Base-by-base conservation (phyloP, 2,113 vertebrate species). In the Cheilinus undulatus region DNA sequence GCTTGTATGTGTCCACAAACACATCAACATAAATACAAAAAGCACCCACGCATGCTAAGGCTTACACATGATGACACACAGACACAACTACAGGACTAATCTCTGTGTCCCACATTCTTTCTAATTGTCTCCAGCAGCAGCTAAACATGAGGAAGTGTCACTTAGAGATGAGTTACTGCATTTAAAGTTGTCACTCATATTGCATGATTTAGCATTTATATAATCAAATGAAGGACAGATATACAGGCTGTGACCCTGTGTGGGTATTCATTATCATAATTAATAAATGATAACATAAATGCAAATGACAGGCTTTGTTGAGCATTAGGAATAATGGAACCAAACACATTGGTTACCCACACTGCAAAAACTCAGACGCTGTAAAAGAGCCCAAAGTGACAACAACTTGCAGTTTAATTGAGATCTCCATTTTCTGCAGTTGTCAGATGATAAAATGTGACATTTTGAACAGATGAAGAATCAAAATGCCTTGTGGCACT, bases 231-330 rank as follows among this genome's bases (percentile, higher is more conserved):
- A 62, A 17, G 38, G 20, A 49, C 36, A 53, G 50, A n/a, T 28
- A n/a, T 28, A 6, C 50, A 34, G 20, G n/a, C 7, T 23, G 19
- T 51, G 66, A 66, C 57, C 58, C 61, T 42, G 49, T 49, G 60
- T 79, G 78, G 58, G 61, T 51, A 38, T 60, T 68, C 60, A 73
- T 81, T 60, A 73, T 10, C 51, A 34, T 40, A 30, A 61, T 61
- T 61, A 3, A 73, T 69, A 38, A 60, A 27, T 50, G 30, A 52
- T 62, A 54, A 57, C 22, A 58, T 7, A 46, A 7, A 77, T 69
- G 61, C n/a, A 34, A 70, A 74, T 79, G 65, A 48, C 27, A 60
- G 42, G 46, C 32, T 78, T 72, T 67, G 43, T 72, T 45, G n/a
- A n/a, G 42, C 42, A 45, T 5, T 19, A 45, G 19, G 20, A n/a